These are phyloP conservation scores for Metopia argyrocephala DNA, from an alignment of 2,888 invertebrate genomes.

Conservation along the genomic window DNA sequence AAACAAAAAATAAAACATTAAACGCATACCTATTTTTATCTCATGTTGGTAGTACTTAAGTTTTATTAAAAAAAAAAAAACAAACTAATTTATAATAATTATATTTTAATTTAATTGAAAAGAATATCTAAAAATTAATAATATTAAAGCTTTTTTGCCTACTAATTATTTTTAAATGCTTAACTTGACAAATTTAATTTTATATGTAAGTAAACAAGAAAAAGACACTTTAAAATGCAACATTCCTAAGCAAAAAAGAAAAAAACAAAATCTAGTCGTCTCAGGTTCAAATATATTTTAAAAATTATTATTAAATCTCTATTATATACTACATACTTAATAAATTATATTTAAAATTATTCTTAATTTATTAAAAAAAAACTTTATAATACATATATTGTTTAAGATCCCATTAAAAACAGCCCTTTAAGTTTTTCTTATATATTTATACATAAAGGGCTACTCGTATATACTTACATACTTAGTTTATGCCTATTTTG, in stretches of 20 bases:
- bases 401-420: not conserved
- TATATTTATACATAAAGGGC: no score
- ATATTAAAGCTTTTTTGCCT: constrained; percentile 30
- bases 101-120: constrained; percentile 24
- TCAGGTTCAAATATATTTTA: constrained; percentile 58
- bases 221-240: constrained; percentile 11
- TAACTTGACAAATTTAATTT: no score
- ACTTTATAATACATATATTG: not conserved
- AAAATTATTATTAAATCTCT: no score
- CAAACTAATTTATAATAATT: constrained; percentile 2
- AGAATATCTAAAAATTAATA: constrained; percentile 7
- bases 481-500: no score
- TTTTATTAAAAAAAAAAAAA: constrained; percentile 5
- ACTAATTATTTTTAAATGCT: constrained; percentile 10
- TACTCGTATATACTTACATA: no score
- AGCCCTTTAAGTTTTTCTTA: not conserved
- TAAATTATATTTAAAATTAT: not conserved
- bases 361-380: constrained; percentile 15
- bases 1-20: not conserved
- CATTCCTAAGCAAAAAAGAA: constrained; percentile 53
- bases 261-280: constrained; percentile 65
- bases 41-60: constrained; percentile 58
- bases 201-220: no score
- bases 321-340: not conserved
- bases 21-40: constrained; percentile 27